phyloP scores from a whole-genome alignment of 2,888 invertebrate genomes.

The Thalpophila matura region DNA sequence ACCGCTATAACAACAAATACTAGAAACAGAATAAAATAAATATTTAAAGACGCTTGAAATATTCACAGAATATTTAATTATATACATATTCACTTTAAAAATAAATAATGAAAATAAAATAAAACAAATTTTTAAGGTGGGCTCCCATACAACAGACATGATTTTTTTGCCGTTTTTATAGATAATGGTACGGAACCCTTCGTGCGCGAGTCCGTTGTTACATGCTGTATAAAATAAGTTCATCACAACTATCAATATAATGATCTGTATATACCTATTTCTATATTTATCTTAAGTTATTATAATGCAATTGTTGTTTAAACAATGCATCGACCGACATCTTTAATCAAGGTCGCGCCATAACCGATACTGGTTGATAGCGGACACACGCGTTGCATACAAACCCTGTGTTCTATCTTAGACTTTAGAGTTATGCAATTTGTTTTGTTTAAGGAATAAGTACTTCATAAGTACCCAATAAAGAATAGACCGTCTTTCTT shows the following conservation, averaged over 20 bases:
- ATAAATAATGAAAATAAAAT: too few relatives aligned
- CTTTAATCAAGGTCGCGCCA: slow-evolving; percentile 73
- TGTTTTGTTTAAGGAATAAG: slow-evolving; percentile 10
- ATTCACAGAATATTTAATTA: too few relatives aligned
- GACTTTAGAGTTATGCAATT: slow-evolving; percentile 54
- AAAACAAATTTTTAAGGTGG: too few relatives aligned
- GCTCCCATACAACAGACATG: too few relatives aligned
- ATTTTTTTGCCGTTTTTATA: too few relatives aligned
- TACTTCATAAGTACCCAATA: not conserved
- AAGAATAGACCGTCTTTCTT: not conserved
- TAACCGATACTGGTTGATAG: slow-evolving; percentile 72
- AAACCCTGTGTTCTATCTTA: slow-evolving; percentile 43
- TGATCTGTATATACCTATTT: slow-evolving; percentile 13
- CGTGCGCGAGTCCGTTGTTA: too few relatives aligned
- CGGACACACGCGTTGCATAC: slow-evolving; percentile 64
- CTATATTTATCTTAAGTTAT: slow-evolving; percentile 29
- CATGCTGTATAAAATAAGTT: not conserved
- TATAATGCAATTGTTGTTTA: slow-evolving; percentile 68
- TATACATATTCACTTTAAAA: too few relatives aligned
- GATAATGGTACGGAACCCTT: too few relatives aligned
- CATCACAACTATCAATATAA: not conserved
- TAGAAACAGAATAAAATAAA: too few relatives aligned
- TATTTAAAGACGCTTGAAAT: too few relatives aligned
- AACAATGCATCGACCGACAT: slow-evolving; percentile 70
- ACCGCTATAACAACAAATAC: too few relatives aligned